phyloP scores from a whole-genome alignment of 2,888 invertebrate species.

The Thysanoteuthis rhombus region DNA sequence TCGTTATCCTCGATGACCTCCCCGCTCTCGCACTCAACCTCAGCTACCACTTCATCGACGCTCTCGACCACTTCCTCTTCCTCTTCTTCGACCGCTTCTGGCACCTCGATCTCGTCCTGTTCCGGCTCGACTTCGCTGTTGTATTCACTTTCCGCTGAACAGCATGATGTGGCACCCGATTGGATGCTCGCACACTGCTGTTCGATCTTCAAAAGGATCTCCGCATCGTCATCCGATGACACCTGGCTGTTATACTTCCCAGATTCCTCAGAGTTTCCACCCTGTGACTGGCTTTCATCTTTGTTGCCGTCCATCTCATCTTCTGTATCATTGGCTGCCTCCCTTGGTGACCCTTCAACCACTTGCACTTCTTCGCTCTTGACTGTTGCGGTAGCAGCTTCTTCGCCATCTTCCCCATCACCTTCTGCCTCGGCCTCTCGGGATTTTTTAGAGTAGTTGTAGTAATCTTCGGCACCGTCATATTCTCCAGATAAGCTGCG shows the following conservation, averaged over 20 bases:
- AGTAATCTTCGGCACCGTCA: conserved; percentile 68
- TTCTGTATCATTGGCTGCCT: neutral
- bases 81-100: conserved; percentile 24
- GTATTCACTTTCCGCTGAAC: conserved; percentile 23
- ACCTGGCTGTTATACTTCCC: neutral
- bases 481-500: conserved; percentile 88
- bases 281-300: conserved; percentile 28
- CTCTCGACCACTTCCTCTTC: conserved; percentile 33
- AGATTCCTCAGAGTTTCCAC: conserved; percentile 1
- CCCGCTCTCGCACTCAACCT: conserved; percentile 31
- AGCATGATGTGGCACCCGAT: conserved; percentile 41
- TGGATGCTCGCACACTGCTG: conserved; percentile 70
- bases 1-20: conserved; percentile 27
- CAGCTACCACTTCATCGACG: conserved; percentile 33
- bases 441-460: conserved; percentile 31
- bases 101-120: conserved; percentile 18
- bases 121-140: conserved; percentile 14
- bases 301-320: conserved; percentile 15
- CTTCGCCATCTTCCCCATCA: conserved; percentile 30
- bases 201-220: conserved; percentile 70
- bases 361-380: neutral
- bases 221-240: conserved; percentile 47
- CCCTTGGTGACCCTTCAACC: neutral
- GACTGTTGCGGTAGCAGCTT: conserved; percentile 31
- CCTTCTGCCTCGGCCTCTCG: conserved; percentile 38